These are phyloP conservation scores for Acanthaster planci DNA, from an alignment of 35 echinoderm and acorn worm species.

Conservation along the genomic window DNA sequence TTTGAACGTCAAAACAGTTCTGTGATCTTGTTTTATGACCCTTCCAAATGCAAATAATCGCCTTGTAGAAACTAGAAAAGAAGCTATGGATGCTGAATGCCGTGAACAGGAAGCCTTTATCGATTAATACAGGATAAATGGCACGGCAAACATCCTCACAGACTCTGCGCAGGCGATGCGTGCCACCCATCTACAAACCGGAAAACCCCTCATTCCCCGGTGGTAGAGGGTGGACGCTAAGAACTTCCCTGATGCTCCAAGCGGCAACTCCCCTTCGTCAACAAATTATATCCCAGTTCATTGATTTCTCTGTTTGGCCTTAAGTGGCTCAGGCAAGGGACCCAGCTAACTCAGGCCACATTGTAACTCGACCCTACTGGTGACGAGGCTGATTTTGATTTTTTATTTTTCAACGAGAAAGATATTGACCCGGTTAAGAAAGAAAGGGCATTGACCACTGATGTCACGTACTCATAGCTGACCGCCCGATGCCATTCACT, in stretches of 20 bases:
- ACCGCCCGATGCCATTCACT: too few relatives aligned
- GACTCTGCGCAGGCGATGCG: neutral
- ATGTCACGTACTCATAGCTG: too few relatives aligned
- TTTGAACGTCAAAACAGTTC: too few relatives aligned
- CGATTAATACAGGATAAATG: slow-evolving; percentile 22
- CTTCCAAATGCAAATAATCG: too few relatives aligned
- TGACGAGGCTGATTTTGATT: too few relatives aligned
- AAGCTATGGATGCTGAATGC: too few relatives aligned
- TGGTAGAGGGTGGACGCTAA: neutral
- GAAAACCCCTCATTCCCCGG: neutral
- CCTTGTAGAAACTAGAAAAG: too few relatives aligned
- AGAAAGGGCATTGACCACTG: too few relatives aligned
- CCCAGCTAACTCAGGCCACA: neutral
- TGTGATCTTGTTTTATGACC: too few relatives aligned
- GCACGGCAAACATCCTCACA: slow-evolving; percentile 15
- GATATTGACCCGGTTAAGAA: too few relatives aligned
- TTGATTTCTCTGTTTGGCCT: neutral
- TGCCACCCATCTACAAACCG: neutral
- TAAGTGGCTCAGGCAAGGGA: neutral
- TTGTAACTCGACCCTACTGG: too few relatives aligned
- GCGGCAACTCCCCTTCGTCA: neutral
- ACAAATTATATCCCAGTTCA: neutral
- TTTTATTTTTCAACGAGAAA: too few relatives aligned
- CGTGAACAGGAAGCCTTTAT: neutral
- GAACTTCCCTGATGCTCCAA: slow-evolving; percentile 6